Conservation (phyloP, 1,140 invertebrate species). For the Drosophila equinoxialis region DNA sequence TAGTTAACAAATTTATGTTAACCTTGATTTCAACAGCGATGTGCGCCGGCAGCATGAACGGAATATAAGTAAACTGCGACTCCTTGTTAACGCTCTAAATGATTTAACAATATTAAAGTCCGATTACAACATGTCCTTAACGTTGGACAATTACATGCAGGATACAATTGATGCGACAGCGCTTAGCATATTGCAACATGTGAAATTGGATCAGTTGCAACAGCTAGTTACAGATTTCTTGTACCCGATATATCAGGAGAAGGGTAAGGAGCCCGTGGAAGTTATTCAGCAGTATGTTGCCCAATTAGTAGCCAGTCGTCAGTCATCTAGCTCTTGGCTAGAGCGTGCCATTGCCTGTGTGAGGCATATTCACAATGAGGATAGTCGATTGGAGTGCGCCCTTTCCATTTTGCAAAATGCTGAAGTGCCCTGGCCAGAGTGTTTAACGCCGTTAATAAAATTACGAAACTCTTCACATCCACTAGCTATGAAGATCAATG, state of each 20-base stretch:
- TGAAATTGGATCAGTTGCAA: conserved; percentile 73
- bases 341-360: conserved; percentile 72
- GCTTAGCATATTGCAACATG: conserved; percentile 71
- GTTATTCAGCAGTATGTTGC: conserved; percentile 73
- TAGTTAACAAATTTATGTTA: background rate
- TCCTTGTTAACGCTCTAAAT: conserved; percentile 70
- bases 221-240: conserved; percentile 72
- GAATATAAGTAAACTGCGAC: conserved; percentile 68
- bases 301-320: conserved; percentile 65
- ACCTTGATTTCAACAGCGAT: conserved; percentile 46
- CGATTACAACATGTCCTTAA: conserved; percentile 71
- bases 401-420: conserved; percentile 70
- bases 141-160: conserved; percentile 77
- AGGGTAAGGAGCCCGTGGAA: conserved; percentile 62
- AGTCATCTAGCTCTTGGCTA: conserved; percentile 69
- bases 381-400: conserved; percentile 72
- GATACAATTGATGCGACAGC: conserved; percentile 78
- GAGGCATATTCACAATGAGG: conserved; percentile 75
- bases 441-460: conserved; percentile 60
- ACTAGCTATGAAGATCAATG: conserved; percentile 70
- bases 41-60: conserved; percentile 71
- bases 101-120: conserved; percentile 76
- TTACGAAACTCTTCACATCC: conserved; percentile 76
- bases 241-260: conserved; percentile 78
- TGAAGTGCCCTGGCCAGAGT: conserved; percentile 75